A percentile compares a stretch with the other conserved stretches of the same genome.
Conservation (phyloP, 2,797 vertebrate genomes). For the Brachymystax lenok region DNA sequence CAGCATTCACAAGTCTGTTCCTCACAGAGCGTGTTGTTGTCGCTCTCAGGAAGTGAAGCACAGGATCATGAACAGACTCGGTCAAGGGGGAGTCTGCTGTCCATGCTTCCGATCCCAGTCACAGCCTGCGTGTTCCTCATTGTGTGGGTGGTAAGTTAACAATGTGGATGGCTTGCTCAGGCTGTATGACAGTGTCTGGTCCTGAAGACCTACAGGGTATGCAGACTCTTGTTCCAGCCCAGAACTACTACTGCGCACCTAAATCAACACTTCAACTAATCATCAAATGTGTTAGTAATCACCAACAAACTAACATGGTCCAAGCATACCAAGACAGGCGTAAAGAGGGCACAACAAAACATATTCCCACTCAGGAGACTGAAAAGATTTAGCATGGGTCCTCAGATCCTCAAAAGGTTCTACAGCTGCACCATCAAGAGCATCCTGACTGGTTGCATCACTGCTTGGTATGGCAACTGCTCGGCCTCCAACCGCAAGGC, state of each 20-base stretch:
- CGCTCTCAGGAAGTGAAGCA: slow-evolving; percentile 56
- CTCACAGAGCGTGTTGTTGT: slow-evolving; percentile 1
- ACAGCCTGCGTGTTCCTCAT: slow-evolving; percentile 55
- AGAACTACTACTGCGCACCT: background rate
- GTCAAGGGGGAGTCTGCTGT: slow-evolving; percentile 53
- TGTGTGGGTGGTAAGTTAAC: slow-evolving; percentile 63
- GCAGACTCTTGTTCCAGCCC: no score
- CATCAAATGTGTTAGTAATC: background rate
- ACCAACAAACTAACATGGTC: no score
- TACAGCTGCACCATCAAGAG: no score
- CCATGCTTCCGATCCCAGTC: slow-evolving; percentile 65
- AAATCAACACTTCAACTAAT: background rate
- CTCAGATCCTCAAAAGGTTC: no score
- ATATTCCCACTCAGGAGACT: no score
- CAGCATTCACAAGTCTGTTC: background rate
- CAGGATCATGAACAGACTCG: slow-evolving; percentile 45
- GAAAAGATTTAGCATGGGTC: no score
- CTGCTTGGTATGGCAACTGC: no score
- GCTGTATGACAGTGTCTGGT: background rate
- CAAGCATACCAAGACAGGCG: no score
- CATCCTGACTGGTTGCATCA: no score
- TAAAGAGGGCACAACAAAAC: no score
- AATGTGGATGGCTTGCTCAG: background rate
- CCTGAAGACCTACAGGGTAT: background rate
- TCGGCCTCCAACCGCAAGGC: no score